Conservation (phyloP, 2,113 vertebrate genomes). For the Typhlomys cinereus region DNA sequence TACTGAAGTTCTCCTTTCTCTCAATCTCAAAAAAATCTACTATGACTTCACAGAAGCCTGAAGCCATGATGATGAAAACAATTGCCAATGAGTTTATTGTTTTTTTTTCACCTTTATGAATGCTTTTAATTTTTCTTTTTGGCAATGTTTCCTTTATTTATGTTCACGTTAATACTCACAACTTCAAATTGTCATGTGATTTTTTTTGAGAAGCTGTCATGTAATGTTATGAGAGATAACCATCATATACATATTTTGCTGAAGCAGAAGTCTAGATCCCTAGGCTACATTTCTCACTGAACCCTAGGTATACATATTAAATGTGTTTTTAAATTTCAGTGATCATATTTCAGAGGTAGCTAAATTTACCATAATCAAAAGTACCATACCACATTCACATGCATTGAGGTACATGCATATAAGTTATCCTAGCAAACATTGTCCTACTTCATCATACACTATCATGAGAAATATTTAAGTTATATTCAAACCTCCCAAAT, state of each 20-base stretch:
- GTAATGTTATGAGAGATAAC: rapidly evolving
- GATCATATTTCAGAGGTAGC: background rate
- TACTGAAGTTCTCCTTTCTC: background rate
- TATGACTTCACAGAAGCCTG: background rate
- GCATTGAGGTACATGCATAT: background rate
- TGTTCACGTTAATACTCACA: background rate
- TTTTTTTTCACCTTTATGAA: background rate
- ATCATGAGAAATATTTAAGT: background rate
- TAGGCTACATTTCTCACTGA: background rate
- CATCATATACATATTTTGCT: background rate
- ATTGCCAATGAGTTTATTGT: background rate
- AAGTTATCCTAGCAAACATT: background rate
- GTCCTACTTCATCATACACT: background rate
- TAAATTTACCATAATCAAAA: background rate
- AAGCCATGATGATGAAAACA: background rate
- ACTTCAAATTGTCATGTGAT: background rate
- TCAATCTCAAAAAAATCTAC: rapidly evolving
- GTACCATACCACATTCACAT: background rate
- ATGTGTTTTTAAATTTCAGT: background rate
- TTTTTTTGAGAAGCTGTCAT: background rate
- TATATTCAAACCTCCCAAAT: too few species aligned
- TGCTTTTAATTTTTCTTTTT: background rate
- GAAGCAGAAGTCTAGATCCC: background rate
- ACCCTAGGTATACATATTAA: background rate
- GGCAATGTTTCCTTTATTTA: background rate